phyloP scores from a whole-genome alignment of 2,888 invertebrate genomes.

The Drosophila kanekoi region DNA sequence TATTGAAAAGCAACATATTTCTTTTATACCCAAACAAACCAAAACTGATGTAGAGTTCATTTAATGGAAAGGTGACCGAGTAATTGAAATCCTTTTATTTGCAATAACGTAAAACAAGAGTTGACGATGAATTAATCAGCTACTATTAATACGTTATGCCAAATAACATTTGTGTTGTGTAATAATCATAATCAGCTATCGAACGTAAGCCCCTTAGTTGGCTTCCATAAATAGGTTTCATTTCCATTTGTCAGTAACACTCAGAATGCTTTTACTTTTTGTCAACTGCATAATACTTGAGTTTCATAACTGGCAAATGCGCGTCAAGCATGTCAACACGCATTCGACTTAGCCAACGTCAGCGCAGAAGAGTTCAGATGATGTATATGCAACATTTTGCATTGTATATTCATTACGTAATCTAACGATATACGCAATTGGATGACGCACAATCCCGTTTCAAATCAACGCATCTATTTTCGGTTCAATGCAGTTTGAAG shows the following conservation, averaged over 20 bases:
- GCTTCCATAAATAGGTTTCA: not conserved
- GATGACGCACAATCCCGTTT: conserved; percentile 33
- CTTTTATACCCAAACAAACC: too few species aligned
- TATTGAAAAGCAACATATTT: not conserved
- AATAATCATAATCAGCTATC: not conserved
- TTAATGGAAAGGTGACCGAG: too few species aligned
- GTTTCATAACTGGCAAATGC: not conserved
- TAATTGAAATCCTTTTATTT: too few species aligned
- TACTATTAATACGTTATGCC: too few species aligned
- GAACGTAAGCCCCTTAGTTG: not conserved
- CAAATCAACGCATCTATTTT: conserved; percentile 38
- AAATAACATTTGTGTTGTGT: too few species aligned
- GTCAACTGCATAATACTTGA: not conserved
- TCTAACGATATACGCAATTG: not conserved
- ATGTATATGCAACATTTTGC: conserved; percentile 34
- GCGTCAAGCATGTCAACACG: not conserved
- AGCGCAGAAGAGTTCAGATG: conserved; percentile 21
- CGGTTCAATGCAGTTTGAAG: conserved; percentile 17
- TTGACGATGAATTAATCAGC: too few species aligned
- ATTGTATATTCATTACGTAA: conserved; percentile 14
- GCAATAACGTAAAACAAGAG: too few species aligned
- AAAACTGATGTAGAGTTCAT: too few species aligned
- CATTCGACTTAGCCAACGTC: conserved; percentile 6
- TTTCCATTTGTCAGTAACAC: not conserved
- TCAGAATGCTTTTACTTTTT: too few species aligned